Percentiles rank a stretch among this genome's conserved stretches.
Conservation (phyloP, 2,797 vertebrate genomes). For the Tinamus major region DNA sequence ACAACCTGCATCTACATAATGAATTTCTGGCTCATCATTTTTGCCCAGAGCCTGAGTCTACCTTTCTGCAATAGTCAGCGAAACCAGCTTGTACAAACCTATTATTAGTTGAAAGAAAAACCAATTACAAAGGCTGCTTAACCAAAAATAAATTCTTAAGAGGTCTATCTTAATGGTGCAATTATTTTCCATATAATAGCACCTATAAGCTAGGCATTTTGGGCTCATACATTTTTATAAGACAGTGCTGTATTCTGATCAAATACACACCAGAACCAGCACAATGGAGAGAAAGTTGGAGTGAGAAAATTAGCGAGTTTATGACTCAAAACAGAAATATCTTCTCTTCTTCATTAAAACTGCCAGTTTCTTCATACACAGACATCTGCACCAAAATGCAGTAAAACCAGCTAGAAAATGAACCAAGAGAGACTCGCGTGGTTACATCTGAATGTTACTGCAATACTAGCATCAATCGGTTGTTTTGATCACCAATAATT, state of each 20-base stretch:
- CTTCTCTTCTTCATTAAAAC: background rate
- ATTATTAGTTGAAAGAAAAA: background rate
- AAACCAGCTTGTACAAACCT: background rate
- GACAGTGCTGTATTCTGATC: background rate
- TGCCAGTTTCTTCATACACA: background rate
- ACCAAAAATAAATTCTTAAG: background rate
- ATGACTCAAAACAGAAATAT: background rate
- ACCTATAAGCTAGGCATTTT: background rate
- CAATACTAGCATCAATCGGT: too few relatives aligned
- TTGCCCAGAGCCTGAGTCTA: background rate
- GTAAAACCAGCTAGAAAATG: background rate
- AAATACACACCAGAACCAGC: background rate
- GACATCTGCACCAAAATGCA: background rate
- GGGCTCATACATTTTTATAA: background rate
- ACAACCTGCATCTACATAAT: background rate
- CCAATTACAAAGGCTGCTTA: background rate
- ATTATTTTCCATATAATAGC: background rate
- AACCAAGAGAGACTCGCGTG: background rate
- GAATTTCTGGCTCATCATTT: constrained; percentile 12
- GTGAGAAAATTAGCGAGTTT: background rate
- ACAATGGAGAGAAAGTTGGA: background rate
- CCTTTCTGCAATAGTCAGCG: background rate
- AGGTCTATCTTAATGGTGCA: background rate
- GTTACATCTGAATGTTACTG: background rate
- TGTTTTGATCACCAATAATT: too few relatives aligned